Conservation (phyloP, 1,140 invertebrate genomes). For the Gryon sp. region DNA sequence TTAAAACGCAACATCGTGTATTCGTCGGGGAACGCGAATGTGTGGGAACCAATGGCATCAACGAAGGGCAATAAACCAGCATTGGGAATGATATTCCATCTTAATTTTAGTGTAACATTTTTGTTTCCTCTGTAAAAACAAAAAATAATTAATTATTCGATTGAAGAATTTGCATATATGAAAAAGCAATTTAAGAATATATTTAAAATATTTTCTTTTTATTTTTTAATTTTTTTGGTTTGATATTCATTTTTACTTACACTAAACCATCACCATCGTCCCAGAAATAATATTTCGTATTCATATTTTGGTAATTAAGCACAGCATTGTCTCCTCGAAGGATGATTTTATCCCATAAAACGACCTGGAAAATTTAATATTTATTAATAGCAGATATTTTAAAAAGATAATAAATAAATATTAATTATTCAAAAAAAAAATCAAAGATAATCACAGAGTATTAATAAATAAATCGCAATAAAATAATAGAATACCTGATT, state of each 20-base stretch:
- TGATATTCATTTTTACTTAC: slow-evolving; percentile 80
- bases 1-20: slow-evolving; percentile 86
- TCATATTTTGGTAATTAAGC: slow-evolving; percentile 95
- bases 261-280: slow-evolving; percentile 98
- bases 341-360: slow-evolving; percentile 99
- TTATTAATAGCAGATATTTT: too few species aligned
- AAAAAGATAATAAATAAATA: not conserved
- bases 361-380: slow-evolving; percentile 88
- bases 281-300: slow-evolving; percentile 99
- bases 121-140: slow-evolving; percentile 89
- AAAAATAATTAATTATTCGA: slow-evolving; percentile 4
- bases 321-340: slow-evolving; percentile 94
- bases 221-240: not conserved
- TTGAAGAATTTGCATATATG: not conserved
- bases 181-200: too few species aligned
- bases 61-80: slow-evolving; percentile 95
- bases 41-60: slow-evolving; percentile 89
- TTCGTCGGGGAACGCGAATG: slow-evolving; percentile 93
- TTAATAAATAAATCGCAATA: too few species aligned
- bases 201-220: too few species aligned
- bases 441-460: too few species aligned
- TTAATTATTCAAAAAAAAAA: too few species aligned
- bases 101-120: slow-evolving; percentile 95
- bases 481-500: slow-evolving; percentile 85
- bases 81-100: slow-evolving; percentile 99